Base-by-base conservation (phyloP, 2,888 invertebrate species). In the Drymonia ruficornis region DNA sequence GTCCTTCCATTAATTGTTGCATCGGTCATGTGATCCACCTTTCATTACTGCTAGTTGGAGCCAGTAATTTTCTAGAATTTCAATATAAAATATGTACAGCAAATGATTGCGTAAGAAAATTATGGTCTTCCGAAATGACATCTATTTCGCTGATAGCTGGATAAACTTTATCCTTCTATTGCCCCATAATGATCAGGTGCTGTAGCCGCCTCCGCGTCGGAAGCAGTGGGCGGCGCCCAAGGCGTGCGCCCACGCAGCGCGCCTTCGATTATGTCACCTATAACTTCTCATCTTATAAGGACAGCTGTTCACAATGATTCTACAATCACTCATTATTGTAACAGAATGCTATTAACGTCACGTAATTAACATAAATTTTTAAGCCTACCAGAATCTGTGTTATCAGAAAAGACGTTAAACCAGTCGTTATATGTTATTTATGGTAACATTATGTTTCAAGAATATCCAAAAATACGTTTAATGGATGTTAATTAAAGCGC, bases 181-280 rank as follows among this genome's bases (percentile, higher is more conserved):
- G 80, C 84, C 74, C 77, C 80, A 84, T 72, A 78, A 73, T 73
- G 79, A 87, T 89, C 89, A 89, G 88, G 87, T 90, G 86, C 74
- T 81, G 76, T 78, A 78, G 70, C 76, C 88, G 87, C 90, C 89
- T 83, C 83, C 81, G 76, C 86, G 78, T 79, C 91, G 91, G 91
- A 91, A 89, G 84, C 87, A 49, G 91, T 92, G 86, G 91, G 91
- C 81, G 91, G 81, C 65, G 72, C 77, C 78, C 76, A 75, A 72
- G 81, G 78, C 78, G 77, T 75, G 81, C 83, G 83, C 90, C 90
- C 77, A 91, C 91, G 79, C 81, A 44, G 52, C 53, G 49, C 36
- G 72, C 64, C 76, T 56, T 55, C 60, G 81, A 82, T 89, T 89
- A 87, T 88, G 87, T 89, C 89, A 89, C 85, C 86, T 78, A 84